These are phyloP conservation scores for Gnathonemus echidnorhynchus DNA, from an alignment of 2,113 vertebrate species.

Conservation along the genomic window DNA sequence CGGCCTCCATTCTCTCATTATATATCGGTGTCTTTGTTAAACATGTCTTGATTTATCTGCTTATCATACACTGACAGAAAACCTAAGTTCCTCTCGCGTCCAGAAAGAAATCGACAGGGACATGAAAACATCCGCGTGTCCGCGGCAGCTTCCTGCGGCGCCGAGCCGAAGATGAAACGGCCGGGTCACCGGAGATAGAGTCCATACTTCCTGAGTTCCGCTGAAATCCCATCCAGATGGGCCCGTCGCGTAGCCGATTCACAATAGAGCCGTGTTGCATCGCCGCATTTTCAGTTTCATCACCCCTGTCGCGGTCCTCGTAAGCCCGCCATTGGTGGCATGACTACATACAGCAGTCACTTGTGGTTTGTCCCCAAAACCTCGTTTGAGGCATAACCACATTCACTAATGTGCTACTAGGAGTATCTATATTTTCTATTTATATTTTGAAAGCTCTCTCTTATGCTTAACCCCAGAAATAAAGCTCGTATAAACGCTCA, in stretches of 20 bases:
- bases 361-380: not conserved
- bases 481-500: not conserved
- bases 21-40: not conserved
- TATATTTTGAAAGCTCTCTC: not conserved
- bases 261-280: not conserved
- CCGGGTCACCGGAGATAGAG: not conserved
- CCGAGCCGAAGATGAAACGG: not conserved
- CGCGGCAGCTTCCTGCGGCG: not conserved
- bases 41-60: not conserved
- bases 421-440: not conserved
- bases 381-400: not conserved
- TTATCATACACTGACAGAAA: not conserved
- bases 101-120: not conserved
- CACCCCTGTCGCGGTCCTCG: too few relatives aligned
- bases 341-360: not conserved
- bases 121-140: slow-evolving; percentile 8
- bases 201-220: not conserved
- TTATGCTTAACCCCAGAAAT: not conserved
- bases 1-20: not conserved
- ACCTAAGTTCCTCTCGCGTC: not conserved
- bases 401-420: not conserved
- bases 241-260: too few relatives aligned
- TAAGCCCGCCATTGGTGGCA: not conserved
- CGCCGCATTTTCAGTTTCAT: not conserved
- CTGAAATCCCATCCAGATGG: slow-evolving; percentile 15